Evolutionary conservation across 2,888 invertebrate genomes (phyloP), one percentile per base, ranked within the genome.

Genomic region (Dinocampus coccinellae): DNA sequence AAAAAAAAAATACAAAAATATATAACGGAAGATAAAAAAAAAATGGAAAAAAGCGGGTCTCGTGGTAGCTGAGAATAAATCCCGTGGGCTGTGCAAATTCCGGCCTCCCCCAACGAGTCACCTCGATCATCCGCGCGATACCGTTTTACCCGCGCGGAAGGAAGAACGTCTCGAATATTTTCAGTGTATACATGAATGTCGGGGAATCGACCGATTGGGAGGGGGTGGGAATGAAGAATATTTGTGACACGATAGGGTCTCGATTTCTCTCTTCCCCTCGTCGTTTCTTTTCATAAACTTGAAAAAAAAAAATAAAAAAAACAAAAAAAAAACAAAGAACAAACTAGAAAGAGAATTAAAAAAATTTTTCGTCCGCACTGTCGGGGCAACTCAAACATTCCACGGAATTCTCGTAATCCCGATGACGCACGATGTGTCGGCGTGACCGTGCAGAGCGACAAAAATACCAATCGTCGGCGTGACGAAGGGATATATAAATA

Each of bases 391-490:
- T 24, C 20, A 52, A 20, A 68, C 65, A 73, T 73, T 73, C 70
- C 73, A 67, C 65, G 63, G 76, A 80, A 82, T 81, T 80, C 79
- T 74, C 75, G 78, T 77, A 80, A 81, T 79, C 78, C 76, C 74
- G 70, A 76, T 83, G 83, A 84, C 78, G 80, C 79, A 81, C 80
- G 76, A 76, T 60, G 73, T 73, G 75, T 77, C 75, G 74, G 73
- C 70, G 71, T 66, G 68, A 55, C 57, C 69, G 39, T 16, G 60
- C 62, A 53, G 73, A 70, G 72, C 73, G 78, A 82, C 78, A 75
- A 79, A 83, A 81, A 83, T 83, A 81, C 78, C 79, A 80, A 82
- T 79, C 76, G 76, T 73, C 63, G 39, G 33, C 62, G 39, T 39
- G 34, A 42, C 20, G 62, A 39, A 62, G 24, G 42, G 34, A 11